Evolutionary conservation across 2,888 invertebrate genomes (phyloP), one percentile per base, ranked within the genome.

Genomic region (Melinaea menophilus): DNA sequence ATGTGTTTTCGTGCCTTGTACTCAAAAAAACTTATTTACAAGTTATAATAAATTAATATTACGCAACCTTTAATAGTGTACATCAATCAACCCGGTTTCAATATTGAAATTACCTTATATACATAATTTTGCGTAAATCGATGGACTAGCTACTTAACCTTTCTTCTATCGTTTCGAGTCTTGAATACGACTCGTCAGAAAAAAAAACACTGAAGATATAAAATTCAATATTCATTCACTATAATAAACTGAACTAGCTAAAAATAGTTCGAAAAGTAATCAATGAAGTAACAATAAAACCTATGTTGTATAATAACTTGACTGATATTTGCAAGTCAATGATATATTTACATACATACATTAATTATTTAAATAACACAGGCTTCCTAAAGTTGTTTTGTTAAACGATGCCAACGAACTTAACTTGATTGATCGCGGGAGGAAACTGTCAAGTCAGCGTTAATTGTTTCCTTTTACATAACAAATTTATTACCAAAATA

Each of bases 351-450:
- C 5, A 51, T 51, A 51, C 9, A 41, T 41, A 41, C 9, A 41
- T 41, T 41, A 41, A 41, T 51, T 51, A 22, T 31, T 51, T n/a
- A 31, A 22, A 35, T 47, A 55, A 62, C 47, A 62, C 37, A 35
- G 58, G 56, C 45, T 51, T 37, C 33, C 34, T 58, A 45, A 47
- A 56, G 58, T 35, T 65, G 48, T 55, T 59, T 58, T 64, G 37
- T 47, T 35, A 59, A 62, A 34, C 55, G 35, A 12, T 48, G 62
- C 46, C 55, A 59, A 59, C 63, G 56, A 61, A 60, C 62, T 56
- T 34, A 22, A 37, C 33, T 61, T 55, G 61, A 65, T 63, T 61
- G 56, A 65, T 67, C 56, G 60, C 56, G 58, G 12, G 13, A 63
- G 51, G 47, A 31, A 31, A 51, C 22, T 13, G 12, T 45, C 56